These are phyloP conservation scores for Gallinago stenura DNA, from an alignment of 2,797 vertebrate genomes.

Conservation along the genomic window DNA sequence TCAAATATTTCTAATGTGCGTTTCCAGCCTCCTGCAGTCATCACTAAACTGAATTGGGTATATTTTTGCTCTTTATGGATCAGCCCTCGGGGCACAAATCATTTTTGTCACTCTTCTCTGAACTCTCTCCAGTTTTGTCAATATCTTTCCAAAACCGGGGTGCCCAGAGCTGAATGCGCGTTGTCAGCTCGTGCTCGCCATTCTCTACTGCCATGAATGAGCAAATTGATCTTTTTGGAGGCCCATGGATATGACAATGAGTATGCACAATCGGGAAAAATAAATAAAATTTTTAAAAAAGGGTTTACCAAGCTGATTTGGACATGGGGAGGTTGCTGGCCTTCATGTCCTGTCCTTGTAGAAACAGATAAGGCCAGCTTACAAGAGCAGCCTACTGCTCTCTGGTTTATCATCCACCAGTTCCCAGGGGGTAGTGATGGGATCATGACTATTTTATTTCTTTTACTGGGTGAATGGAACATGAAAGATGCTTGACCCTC, in stretches of 20 bases:
- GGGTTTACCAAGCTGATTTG: slow-evolving; percentile 18
- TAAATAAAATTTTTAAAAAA: background rate
- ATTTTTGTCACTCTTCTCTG: slow-evolving; percentile 56
- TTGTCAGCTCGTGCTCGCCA: background rate
- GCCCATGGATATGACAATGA: background rate
- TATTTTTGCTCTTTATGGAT: slow-evolving; percentile 19
- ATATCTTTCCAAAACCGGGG: background rate
- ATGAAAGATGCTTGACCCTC: slow-evolving; percentile 27
- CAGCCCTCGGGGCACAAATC: slow-evolving; percentile 5
- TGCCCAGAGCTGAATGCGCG: background rate
- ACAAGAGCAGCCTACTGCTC: background rate
- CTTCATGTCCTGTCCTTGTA: background rate
- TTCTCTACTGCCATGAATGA: background rate
- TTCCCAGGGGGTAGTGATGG: slow-evolving; percentile 15
- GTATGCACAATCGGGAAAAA: background rate
- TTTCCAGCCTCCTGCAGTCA: slow-evolving; percentile 22
- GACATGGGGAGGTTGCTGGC: background rate
- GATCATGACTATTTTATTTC: background rate
- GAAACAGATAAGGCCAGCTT: background rate
- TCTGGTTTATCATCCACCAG: background rate
- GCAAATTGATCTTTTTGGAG: slow-evolving; percentile 10
- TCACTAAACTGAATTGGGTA: background rate
- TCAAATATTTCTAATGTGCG: background rate
- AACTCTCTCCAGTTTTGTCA: slow-evolving; percentile 36
- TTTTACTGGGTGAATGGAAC: slow-evolving; percentile 1